Evolutionary conservation across 2,888 invertebrate species (phyloP).

Genomic region (Arge pagana): DNA sequence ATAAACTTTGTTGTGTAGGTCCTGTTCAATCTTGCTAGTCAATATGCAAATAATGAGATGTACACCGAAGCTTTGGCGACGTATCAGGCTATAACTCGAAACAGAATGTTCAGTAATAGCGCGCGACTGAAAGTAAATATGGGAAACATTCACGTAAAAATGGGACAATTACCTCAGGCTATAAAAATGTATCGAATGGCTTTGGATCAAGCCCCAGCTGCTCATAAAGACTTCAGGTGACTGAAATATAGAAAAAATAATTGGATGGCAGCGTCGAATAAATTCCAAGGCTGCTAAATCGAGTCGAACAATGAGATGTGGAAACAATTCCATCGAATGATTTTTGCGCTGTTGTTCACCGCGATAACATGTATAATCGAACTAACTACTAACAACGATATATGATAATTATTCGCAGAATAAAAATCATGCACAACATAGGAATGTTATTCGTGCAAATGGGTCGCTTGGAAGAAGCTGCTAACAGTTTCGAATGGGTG

Average conservation of each 20-base stretch:
- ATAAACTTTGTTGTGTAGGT: constrained; percentile 65
- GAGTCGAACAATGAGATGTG: no score
- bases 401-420: constrained; percentile 66
- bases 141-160: constrained; percentile 96
- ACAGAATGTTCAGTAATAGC: constrained; percentile 91
- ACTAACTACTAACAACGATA: not conserved
- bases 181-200: constrained; percentile 99
- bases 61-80: constrained; percentile 95
- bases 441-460: constrained; percentile 92
- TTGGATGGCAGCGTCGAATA: no score
- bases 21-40: constrained; percentile 92
- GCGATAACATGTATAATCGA: no score
- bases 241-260: constrained; percentile 4
- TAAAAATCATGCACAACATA: constrained; percentile 98
- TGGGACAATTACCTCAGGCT: constrained; percentile 91
- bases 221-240: constrained; percentile 88
- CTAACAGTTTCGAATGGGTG: constrained; percentile 95
- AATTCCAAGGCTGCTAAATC: no score
- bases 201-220: constrained; percentile 92
- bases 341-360: no score
- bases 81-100: constrained; percentile 91
- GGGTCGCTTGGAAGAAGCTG: constrained; percentile 96
- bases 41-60: constrained; percentile 93
- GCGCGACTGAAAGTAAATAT: constrained; percentile 95
- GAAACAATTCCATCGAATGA: no score